Conservation (phyloP, 2,797 vertebrate genomes). For the Aeoliscus strigatus region DNA sequence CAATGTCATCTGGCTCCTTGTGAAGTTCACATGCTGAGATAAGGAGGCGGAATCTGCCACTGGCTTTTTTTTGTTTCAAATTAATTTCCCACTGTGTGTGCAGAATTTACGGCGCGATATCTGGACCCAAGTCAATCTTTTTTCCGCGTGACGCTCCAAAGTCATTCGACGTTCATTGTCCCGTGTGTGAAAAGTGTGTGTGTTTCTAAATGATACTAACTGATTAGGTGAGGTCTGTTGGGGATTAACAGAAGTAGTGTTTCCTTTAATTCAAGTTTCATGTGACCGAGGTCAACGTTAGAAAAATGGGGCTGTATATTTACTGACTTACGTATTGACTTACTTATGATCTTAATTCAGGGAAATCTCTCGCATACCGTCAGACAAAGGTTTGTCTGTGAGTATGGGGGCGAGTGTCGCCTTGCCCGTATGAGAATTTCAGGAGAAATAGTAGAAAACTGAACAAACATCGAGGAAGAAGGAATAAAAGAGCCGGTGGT, state of each 20-base stretch:
- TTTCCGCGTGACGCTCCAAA: slow-evolving; percentile 34
- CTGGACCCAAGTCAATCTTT: slow-evolving; percentile 40
- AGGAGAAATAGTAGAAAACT: not conserved
- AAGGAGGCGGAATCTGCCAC: slow-evolving; percentile 42
- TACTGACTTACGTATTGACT: slow-evolving; percentile 59
- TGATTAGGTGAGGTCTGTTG: slow-evolving; percentile 54
- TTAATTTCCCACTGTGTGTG: slow-evolving; percentile 48
- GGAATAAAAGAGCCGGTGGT: slow-evolving; percentile 10
- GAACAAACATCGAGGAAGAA: slow-evolving; percentile 5
- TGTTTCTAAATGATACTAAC: slow-evolving; percentile 55
- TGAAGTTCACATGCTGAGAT: slow-evolving; percentile 63
- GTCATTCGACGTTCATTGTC: slow-evolving; percentile 34
- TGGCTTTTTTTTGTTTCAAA: slow-evolving; percentile 51
- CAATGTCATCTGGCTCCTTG: slow-evolving; percentile 68
- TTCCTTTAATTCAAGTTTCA: slow-evolving; percentile 66
- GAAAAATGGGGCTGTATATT: slow-evolving; percentile 58
- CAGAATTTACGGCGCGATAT: slow-evolving; percentile 35
- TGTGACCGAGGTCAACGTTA: slow-evolving; percentile 52
- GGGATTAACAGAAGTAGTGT: slow-evolving; percentile 39
- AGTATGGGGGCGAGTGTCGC: too few species aligned
- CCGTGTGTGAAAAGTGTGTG: slow-evolving; percentile 16
- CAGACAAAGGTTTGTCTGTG: too few species aligned
- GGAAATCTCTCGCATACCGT: slow-evolving; percentile 34
- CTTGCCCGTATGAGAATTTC: slow-evolving; percentile 3
- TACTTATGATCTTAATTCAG: slow-evolving; percentile 43